A percentile compares a stretch with the other conserved stretches of the same genome.
phyloP scores from a whole-genome alignment of 2,113 vertebrate species.

The Axis porcinus region DNA sequence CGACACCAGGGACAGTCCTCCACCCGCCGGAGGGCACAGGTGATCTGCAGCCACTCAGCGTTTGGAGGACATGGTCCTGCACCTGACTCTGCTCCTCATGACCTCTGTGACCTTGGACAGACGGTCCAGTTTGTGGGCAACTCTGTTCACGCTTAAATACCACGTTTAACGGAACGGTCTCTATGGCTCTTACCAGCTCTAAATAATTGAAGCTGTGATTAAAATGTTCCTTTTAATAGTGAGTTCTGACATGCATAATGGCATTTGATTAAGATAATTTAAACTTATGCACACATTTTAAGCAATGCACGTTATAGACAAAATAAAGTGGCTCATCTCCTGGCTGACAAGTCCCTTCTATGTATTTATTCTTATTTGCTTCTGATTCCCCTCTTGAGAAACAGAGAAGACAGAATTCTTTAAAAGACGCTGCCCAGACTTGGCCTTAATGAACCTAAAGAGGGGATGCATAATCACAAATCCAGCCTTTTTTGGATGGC shows the following conservation, averaged over 20 bases:
- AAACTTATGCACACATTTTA: background rate
- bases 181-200: background rate
- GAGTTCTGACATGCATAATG: background rate
- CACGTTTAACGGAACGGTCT: too few relatives aligned
- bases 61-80: rapidly evolving
- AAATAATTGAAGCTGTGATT: background rate
- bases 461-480: conserved; percentile 37
- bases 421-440: background rate
- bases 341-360: background rate
- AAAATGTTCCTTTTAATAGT: background rate
- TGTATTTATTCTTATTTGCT: background rate
- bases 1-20: rapidly evolving
- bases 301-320: background rate
- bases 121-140: background rate
- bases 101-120: too few relatives aligned
- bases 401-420: background rate
- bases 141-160: background rate
- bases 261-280: background rate
- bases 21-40: rapidly evolving
- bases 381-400: background rate
- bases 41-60: rapidly evolving
- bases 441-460: background rate
- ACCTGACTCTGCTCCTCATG: rapidly evolving
- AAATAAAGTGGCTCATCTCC: background rate
- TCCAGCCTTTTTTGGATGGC: conserved; percentile 25